These are phyloP conservation scores for Pogonocichla stellata DNA, from an alignment of 2,113 vertebrate species.

Conservation along the genomic window DNA sequence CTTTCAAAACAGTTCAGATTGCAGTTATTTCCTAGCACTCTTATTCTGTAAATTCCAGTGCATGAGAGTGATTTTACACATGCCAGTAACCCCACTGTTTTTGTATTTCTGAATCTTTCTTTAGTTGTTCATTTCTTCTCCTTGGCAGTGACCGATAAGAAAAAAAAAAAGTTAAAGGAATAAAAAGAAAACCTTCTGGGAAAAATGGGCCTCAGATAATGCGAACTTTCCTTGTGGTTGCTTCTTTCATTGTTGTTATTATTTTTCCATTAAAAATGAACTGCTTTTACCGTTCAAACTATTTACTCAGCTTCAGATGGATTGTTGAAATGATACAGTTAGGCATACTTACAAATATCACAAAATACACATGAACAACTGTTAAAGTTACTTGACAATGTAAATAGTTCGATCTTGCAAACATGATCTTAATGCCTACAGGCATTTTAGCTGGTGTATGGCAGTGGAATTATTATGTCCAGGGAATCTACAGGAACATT, in stretches of 20 bases:
- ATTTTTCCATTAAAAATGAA: constrained; percentile 17
- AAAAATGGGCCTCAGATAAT: constrained; percentile 5
- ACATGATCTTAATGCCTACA: background rate
- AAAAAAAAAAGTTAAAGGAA: background rate
- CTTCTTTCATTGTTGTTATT: constrained; percentile 12
- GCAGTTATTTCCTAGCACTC: constrained; percentile 1
- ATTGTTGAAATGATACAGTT: background rate
- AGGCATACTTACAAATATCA: background rate
- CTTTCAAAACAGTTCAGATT: background rate
- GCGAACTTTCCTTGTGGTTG: constrained; percentile 2
- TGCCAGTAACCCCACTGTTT: background rate
- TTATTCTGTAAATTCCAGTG: background rate
- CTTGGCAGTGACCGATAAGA: background rate
- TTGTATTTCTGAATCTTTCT: background rate
- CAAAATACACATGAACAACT: background rate
- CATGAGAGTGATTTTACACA: background rate
- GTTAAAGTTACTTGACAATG: background rate
- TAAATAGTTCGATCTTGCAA: background rate
- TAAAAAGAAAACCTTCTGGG: background rate
- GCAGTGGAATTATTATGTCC: background rate
- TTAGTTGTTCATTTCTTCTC: constrained; percentile 6
- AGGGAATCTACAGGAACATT: background rate
- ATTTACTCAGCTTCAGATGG: constrained; percentile 11
- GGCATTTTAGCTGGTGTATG: background rate
- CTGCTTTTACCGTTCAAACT: constrained; percentile 11